Base-by-base conservation (phyloP, 2,888 invertebrate species). In the Pseudoips prasinana region DNA sequence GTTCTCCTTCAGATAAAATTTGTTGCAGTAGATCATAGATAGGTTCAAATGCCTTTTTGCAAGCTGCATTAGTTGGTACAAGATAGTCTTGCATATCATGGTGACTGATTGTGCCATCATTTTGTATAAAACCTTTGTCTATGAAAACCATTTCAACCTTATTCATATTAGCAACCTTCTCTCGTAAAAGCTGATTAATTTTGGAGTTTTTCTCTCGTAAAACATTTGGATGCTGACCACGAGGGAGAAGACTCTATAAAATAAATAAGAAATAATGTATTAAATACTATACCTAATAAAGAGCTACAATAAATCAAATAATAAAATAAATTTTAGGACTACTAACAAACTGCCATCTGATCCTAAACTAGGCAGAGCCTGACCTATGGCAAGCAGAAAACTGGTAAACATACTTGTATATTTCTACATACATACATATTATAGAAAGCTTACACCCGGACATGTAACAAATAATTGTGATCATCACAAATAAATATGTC, bases 81-180 rank as follows among this genome's bases (percentile, higher is more conserved):
- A 97, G 91, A 79, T 96, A 98, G 80, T 98, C 97, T 70, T 95
- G 94, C 95, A 98, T 95, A 72, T 97, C 97, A 65, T 94, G 94
- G 68, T 95, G 96, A 69, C 94, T 95, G 39, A 97, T 96, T 25
- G 92, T 92, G 1, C 95, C 94, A 83, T 94, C 94, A 26, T 90
- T 90, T 75, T 94, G 94, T 33, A 95, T 88, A 51, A 95, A 91
- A 26, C 94, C 94, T 64, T 94, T 93, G 64, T 96, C 96, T 61
- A 95, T 93, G 46, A 91, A 84, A 23, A 97, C 93, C 64, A 94
- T 91, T 84, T 95, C 95, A 32, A 94, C 93, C 73, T 93, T 93
- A 46, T 91, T 85, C 59, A 94, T 80, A 47, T 90, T 90, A 51
- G 81, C 70, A 50, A 92, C 90, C 66, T 92, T 92, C 46, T 92